Percentiles rank a stretch among this genome's conserved stretches.
phyloP scores from a whole-genome alignment of 2,797 vertebrate genomes.

The Nannoperca obscura region DNA sequence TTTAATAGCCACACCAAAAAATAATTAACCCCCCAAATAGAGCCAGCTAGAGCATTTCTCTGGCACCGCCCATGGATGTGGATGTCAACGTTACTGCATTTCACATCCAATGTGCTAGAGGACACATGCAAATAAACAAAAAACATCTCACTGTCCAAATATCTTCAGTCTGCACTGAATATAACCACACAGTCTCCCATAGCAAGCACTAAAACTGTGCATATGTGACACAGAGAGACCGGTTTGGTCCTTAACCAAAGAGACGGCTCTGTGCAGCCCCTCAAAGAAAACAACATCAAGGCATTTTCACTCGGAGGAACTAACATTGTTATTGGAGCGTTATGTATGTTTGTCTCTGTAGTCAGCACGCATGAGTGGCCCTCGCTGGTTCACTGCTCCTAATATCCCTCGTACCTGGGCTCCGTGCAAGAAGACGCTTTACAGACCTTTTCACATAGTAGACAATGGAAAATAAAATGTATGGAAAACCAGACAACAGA shows the following conservation, averaged over 20 bases:
- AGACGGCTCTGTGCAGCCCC: slow-evolving; percentile 33
- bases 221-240: slow-evolving; percentile 16
- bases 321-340: slow-evolving; percentile 51
- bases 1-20: background rate
- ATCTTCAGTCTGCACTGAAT: background rate
- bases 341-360: slow-evolving; percentile 59
- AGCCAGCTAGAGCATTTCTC: background rate
- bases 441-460: slow-evolving; percentile 40
- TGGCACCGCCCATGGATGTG: background rate
- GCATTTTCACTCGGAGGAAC: slow-evolving; percentile 35
- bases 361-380: slow-evolving; percentile 60
- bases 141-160: background rate
- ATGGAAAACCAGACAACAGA: slow-evolving; percentile 1
- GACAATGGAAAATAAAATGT: slow-evolving; percentile 41
- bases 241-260: slow-evolving; percentile 26
- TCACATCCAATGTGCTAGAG: background rate
- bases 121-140: background rate
- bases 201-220: slow-evolving; percentile 1
- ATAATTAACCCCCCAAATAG: background rate
- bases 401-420: slow-evolving; percentile 52
- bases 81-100: background rate
- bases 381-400: slow-evolving; percentile 66
- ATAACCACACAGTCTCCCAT: background rate
- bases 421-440: slow-evolving; percentile 24
- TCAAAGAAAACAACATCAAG: slow-evolving; percentile 50